Base-by-base conservation (phyloP, 2,888 invertebrate species). In the Sussaba pulchella region DNA sequence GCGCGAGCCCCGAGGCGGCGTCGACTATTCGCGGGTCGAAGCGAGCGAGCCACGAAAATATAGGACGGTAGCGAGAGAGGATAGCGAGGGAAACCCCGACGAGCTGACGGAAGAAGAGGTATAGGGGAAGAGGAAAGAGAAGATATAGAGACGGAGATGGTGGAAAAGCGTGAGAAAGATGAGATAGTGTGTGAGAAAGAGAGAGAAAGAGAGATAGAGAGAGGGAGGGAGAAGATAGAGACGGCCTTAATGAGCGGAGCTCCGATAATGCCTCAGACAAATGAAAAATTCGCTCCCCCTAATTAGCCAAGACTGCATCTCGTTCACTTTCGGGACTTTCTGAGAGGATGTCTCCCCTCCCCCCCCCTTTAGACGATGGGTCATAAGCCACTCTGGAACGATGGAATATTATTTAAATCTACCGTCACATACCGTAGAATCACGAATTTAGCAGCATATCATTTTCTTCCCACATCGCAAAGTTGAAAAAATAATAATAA, bases 241-340 rank as follows among this genome's bases (percentile, higher is more conserved):
- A 59, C 26, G 67, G 50, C 66, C 82, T 86, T 88, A 87, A 88
- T 87, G 87, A 88, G 87, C 84, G 82, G 85, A 85, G 84, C 85
- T 83, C 83, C 85, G 85, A 83, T 84, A 84, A 81, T 82, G 82
- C 84, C 79, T 47, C 5, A 57, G 78, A 82, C 83, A 87, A 88
- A 88, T 87, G 87, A 87, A 84, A 87, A 88, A 88, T 87, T 83
- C 85, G 85, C 82, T 87, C 86, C 84, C 86, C 83, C 86, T 87
- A 87, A 88, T 88, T 88, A 88, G 81, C 86, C 85, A 82, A 84
- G 83, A 78, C 70, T 47, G 6, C 21, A 12, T 54, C 6, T 21
- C 57, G n/a, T 39, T 24, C 50, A 43, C 26, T 14, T 70, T 52
- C 17, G 24, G n/a, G 52, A 21, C 41, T 54, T 75, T 45, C 19